phyloP scores from a whole-genome alignment of 1,140 invertebrate genomes.

The Pseudomyrmex flavicornis region DNA sequence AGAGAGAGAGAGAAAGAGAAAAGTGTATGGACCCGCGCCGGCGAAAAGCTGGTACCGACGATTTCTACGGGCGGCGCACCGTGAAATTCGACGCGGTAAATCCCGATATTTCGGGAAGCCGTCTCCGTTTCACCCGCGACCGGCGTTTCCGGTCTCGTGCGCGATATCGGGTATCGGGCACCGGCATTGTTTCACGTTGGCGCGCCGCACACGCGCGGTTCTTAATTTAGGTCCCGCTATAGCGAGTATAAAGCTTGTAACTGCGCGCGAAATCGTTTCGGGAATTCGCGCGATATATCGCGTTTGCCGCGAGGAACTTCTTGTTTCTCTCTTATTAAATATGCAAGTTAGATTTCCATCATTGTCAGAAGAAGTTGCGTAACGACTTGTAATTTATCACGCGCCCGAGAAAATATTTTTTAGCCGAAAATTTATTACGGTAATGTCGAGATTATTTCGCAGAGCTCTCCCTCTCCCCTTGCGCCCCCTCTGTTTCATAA shows the following conservation, averaged over 20 bases:
- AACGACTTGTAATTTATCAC: no score
- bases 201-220: not conserved
- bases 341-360: no score
- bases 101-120: slow-evolving; percentile 58
- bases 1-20: no score
- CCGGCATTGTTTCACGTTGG: slow-evolving; percentile 62
- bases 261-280: not conserved
- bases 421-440: no score
- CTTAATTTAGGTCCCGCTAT: slow-evolving; percentile 8
- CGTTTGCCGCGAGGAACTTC: no score
- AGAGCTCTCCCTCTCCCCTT: no score
- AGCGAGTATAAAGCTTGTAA: not conserved
- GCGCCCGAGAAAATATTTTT: no score
- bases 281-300: not conserved
- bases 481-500: not conserved
- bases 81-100: slow-evolving; percentile 72
- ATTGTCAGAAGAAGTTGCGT: no score
- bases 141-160: slow-evolving; percentile 49
- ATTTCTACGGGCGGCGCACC: slow-evolving; percentile 61
- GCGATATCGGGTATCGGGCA: slow-evolving; percentile 52
- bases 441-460: no score
- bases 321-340: not conserved
- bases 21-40: not conserved
- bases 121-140: slow-evolving; percentile 35
- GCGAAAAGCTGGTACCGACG: slow-evolving; percentile 57